A percentile compares a stretch with the other conserved stretches of the same genome.
Conservation (phyloP, 2,797 vertebrate species). For the Amniataba percoides region DNA sequence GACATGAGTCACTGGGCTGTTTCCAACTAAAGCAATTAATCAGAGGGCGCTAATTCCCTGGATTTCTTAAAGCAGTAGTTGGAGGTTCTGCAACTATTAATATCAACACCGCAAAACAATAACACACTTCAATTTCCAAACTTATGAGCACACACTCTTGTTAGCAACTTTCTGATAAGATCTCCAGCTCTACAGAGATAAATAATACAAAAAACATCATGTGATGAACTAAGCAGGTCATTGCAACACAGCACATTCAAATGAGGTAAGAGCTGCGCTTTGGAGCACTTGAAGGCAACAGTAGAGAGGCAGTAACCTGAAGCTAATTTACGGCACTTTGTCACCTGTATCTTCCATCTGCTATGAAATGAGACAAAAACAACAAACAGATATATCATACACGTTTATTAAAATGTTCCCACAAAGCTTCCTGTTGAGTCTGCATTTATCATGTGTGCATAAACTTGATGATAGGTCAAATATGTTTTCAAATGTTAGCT, state of each 20-base stretch:
- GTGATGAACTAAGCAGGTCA: not conserved
- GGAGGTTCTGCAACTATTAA: not conserved
- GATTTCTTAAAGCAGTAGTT: not conserved
- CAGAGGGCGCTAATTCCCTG: not conserved
- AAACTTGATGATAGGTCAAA: not conserved
- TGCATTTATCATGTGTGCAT: not conserved
- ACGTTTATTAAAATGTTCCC: conserved; percentile 41
- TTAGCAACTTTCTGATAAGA: not conserved
- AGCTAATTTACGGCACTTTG: not conserved
- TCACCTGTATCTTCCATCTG: not conserved
- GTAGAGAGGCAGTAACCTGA: not conserved
- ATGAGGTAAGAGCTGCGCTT: not conserved
- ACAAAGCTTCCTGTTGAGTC: not conserved
- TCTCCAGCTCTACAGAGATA: not conserved
- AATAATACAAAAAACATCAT: not conserved
- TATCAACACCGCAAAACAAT: not conserved
- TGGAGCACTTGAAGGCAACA: not conserved
- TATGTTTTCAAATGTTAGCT: not conserved
- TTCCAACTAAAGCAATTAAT: not conserved
- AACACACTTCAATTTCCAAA: not conserved
- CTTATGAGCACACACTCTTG: not conserved
- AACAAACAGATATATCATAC: conserved; percentile 7
- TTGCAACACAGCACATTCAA: not conserved
- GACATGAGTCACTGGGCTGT: not conserved
- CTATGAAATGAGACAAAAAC: not conserved